Evolutionary conservation across 2,888 invertebrate genomes (phyloP).

Genomic region (Miltochrista miniata): DNA sequence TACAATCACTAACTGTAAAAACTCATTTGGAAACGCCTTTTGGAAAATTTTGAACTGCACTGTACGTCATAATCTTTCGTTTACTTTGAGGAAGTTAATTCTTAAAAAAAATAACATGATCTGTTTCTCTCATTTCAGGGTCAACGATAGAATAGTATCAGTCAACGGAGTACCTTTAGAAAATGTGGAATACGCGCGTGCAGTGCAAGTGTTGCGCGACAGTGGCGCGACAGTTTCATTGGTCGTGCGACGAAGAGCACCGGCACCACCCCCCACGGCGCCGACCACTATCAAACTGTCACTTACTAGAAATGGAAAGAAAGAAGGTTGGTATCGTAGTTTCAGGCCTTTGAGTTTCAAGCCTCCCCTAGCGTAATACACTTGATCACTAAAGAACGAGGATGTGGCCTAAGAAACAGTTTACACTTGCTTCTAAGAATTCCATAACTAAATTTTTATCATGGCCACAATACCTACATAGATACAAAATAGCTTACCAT

Average conservation of each 20-base stretch:
- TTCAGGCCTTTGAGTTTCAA: too few relatives aligned
- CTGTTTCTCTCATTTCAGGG: constrained; percentile 84
- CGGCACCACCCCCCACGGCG: constrained; percentile 78
- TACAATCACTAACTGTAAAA: too few relatives aligned
- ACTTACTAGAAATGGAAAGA: constrained; percentile 95
- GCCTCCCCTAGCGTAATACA: too few relatives aligned
- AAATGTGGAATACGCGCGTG: constrained; percentile 98
- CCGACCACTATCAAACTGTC: constrained; percentile 90
- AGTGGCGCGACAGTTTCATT: constrained; percentile 94
- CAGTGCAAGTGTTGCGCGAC: constrained; percentile 95
- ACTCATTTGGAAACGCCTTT: too few relatives aligned
- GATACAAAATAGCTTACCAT: too few relatives aligned
- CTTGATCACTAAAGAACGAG: not conserved
- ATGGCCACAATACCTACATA: too few relatives aligned
- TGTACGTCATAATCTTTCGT: too few relatives aligned
- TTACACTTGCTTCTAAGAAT: too few relatives aligned
- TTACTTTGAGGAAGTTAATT: too few relatives aligned
- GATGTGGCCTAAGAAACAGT: not conserved
- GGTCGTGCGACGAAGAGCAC: constrained; percentile 93
- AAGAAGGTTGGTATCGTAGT: constrained; percentile 88
- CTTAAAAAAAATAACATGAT: too few relatives aligned
- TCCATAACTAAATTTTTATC: too few relatives aligned
- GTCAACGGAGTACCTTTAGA: constrained; percentile 98
- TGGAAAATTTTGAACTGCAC: too few relatives aligned
- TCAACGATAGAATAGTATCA: constrained; percentile 98